Base-by-base conservation (phyloP, 2,888 invertebrate genomes). In the Scaptomyza tumidula region DNA sequence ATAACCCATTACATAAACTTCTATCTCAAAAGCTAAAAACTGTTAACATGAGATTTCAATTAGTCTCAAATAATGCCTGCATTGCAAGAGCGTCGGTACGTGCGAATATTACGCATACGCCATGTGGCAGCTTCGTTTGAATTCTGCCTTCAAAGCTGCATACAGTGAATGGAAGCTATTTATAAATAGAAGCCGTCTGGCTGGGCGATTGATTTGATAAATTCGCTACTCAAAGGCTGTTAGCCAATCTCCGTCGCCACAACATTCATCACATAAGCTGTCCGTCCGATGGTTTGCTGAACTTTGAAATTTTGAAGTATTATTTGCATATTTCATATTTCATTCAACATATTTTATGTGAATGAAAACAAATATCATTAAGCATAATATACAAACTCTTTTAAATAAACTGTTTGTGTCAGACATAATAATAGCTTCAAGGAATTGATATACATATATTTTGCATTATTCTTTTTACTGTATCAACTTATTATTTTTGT, bases 91-190 rank as follows among this genome's bases (percentile, higher is more conserved):
- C 44, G 50, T 60, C 31, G 54, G 44, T 60, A 75, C 65, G 71
- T 75, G 65, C 64, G 16, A 57, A 64, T 73, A 55, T 64, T 58
- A 54, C 45, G 65, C 43, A 64, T 64, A 70, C 57, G 43, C 41
- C 70, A 58, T 48, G 60, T 60, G 75, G 19, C 48, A 27, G 6
- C 39, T 39, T 27, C 13, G 3, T 35, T 50, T 3, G 3, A n/a
- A 3, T n/a, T 35, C 7, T n/a, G 7, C 14, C 6, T 31, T 27
- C 11, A 11, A 50, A 44, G 13, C 10, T 31, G 16, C 6, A 11
- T 1, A 33, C 45, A 11, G 37, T 37, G 54, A 50, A 45, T 35
- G 10, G 39, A 19, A 58, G 60, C 44, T 37, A 62, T 57, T 60
- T 60, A 44, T 29, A 41, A 70, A 49, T 52, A 13, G 24, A 75